These are phyloP conservation scores for Lates calcarifer DNA, from an alignment of 2,113 vertebrate genomes.

Conservation along the genomic window DNA sequence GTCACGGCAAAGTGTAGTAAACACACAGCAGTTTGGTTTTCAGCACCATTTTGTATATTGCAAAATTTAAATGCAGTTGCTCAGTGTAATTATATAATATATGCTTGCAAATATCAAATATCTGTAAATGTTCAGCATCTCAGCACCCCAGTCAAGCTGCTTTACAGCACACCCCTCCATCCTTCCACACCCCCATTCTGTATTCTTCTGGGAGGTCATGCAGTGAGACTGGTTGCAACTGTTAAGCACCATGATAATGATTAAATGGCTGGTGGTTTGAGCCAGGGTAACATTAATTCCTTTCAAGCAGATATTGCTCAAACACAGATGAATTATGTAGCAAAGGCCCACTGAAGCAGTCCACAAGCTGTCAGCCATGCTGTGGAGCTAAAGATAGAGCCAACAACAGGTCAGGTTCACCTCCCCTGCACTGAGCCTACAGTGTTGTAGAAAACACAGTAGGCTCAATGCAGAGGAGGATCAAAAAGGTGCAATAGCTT, in stretches of 20 bases:
- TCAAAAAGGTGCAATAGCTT: neutral
- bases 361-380: slow-evolving; percentile 40
- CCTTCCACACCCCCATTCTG: neutral
- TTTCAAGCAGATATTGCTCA: slow-evolving; percentile 56
- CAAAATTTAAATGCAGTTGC: neutral
- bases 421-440: slow-evolving; percentile 44
- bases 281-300: slow-evolving; percentile 40
- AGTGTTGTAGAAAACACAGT: slow-evolving; percentile 41
- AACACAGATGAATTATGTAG: slow-evolving; percentile 72
- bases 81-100: neutral
- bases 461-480: slow-evolving; percentile 11
- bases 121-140: neutral
- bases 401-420: slow-evolving; percentile 45
- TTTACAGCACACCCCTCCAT: neutral
- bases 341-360: slow-evolving; percentile 41
- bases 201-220: neutral
- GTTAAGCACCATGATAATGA: slow-evolving; percentile 54
- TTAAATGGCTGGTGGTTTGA: slow-evolving; percentile 53
- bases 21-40: neutral
- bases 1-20: neutral
- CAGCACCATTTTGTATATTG: neutral
- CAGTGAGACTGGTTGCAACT: slow-evolving; percentile 21
- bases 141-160: slow-evolving; percentile 11
- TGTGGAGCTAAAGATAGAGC: slow-evolving; percentile 69
- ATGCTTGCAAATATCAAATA: neutral